Base-by-base conservation (phyloP, 2,888 invertebrate species). In the Philereme vetulata region DNA sequence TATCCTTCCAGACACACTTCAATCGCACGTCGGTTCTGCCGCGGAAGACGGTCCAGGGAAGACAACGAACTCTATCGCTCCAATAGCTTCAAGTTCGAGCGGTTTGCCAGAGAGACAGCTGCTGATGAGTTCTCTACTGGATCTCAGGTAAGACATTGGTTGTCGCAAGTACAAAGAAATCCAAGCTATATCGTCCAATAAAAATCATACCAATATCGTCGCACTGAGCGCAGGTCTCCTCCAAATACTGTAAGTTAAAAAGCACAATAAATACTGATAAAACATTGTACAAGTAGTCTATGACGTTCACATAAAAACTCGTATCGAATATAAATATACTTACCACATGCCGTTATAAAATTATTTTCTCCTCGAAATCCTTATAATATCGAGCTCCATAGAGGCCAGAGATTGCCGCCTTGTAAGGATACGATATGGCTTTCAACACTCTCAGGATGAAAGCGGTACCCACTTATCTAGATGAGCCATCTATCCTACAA, bases 1-100 rank as follows among this genome's bases (percentile, higher is more conserved):
- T 21, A 21, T 21, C 21, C 21, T 21, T 21, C 0, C 79, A 90
- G 90, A 62, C 90, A 92, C 67, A 90, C 92, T 1, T 93, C 93
- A 32, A 92, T 96, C 68, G 95, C 96, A 4, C 94, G 96, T 59
- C 93, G 96, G 48, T 94, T 97, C 74, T 96, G 96, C 84, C 94
- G 96, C 67, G 95, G 95, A 69, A 93, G 95, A 59, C 93, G 95
- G 59, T 93, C 93, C 51, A 91, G 94, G 9, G 95, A 95, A 70
- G 96, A 96, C 93, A 97, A 97, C 93, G 96, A 97, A 88, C 93
- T 97, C 60, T 97, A 97, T 79, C 94, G 97, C 72, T 96, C 96
- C 70, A 96, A 97, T 85, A 97, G 97, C 88, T 97, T 97, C 93
- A 96, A 96, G 91, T 97, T 97, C 84, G 96, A 97, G 89, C 92